Evolutionary conservation across 2,797 vertebrate species (phyloP).

Genomic region (Tinamus major): DNA sequence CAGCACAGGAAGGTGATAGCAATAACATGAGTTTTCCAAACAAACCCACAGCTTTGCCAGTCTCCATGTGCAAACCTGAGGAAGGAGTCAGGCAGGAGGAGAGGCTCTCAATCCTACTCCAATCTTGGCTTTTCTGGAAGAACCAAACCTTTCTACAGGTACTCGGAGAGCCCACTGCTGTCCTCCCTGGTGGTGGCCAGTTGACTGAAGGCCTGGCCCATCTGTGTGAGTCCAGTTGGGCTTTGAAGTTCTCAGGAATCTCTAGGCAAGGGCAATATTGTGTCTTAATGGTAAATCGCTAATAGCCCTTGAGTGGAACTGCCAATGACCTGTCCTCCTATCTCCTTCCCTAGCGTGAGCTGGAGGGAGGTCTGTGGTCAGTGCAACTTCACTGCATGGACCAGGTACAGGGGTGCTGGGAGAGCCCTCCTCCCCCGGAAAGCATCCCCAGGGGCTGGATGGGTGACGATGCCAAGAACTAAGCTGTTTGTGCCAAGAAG

Average conservation of each 20-base stretch:
- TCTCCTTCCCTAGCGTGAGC: neutral
- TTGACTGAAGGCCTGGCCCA: neutral
- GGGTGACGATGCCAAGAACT: neutral
- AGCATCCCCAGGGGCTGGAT: neutral
- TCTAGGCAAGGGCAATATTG: neutral
- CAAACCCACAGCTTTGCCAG: slow-evolving; percentile 7
- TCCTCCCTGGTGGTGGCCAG: neutral
- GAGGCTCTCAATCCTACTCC: neutral
- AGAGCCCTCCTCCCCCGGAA: neutral
- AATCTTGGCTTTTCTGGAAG: neutral
- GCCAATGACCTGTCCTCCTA: neutral
- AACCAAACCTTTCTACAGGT: neutral
- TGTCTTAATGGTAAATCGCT: neutral
- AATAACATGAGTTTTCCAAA: neutral
- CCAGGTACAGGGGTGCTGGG: neutral
- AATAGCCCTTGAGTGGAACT: neutral
- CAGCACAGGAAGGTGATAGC: neutral
- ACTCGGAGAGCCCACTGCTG: neutral
- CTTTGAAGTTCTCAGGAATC: neutral
- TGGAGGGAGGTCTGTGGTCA: neutral
- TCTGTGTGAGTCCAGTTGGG: neutral
- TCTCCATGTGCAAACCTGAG: slow-evolving; percentile 18
- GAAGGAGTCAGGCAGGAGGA: neutral
- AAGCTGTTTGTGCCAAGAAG: neutral
- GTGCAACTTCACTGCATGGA: neutral